Evolutionary conservation across 2,797 vertebrate genomes (phyloP), one percentile per base, ranked within the genome.

Genomic region (Setipinna tenuifilis): DNA sequence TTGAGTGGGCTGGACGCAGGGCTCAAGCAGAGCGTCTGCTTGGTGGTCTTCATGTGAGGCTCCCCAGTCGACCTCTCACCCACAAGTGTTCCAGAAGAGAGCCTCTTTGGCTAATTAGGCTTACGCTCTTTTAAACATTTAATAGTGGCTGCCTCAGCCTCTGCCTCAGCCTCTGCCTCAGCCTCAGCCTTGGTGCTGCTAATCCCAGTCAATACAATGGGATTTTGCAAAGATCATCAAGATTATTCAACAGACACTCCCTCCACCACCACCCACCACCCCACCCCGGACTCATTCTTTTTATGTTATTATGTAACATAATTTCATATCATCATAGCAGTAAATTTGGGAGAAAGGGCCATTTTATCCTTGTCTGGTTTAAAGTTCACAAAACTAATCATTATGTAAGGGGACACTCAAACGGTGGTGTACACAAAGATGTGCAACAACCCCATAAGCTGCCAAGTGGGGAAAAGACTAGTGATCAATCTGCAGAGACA

Each of bases 101-200:
- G 91, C 92, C 90, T 92, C 91, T 92, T 91, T 83, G 84, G 86
- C 93, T 95, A 94, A 95, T 95, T 94, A 94, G 92, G 92, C 92
- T 94, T 93, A 93, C 82, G 89, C 90, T 91, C 90, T 91, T 91
- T 93, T 93, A 93, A 95, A 93, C 94, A 92, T 94, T 94, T 95
- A 94, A 95, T 95, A 94, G 94, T 28, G 88, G 87, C 91, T 90
- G 90, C 91, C 91, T 93, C 93, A 93, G 93, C 92, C 90, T 94
- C 88, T 88, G 90, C 85, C 88, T 91, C 91, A 93, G 93, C 89
- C 35, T 41, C n/a, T n/a, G 93, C 92, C 90, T 94, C 88, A 88
- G 90, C 85, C 88, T 91, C 91, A 93, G 93, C 89, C 35, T 41
- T 5, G 35, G 35, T 2, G 91, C 86, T 65, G 91, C 92, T 95